phyloP scores from a whole-genome alignment of 2,797 vertebrate genomes.

The Bovichtus variegatus region DNA sequence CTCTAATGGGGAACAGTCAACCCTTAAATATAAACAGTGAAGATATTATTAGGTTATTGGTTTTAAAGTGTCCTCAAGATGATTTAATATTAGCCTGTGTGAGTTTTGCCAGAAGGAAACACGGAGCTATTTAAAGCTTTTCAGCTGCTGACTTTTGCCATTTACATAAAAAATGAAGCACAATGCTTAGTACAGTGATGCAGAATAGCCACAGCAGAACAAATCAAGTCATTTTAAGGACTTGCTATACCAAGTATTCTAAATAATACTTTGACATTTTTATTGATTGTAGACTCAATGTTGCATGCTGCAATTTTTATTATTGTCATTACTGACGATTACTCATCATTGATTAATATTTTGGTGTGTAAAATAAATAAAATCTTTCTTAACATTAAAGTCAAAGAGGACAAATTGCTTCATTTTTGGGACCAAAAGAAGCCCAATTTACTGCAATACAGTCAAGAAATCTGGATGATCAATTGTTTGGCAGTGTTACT shows the following conservation, averaged over 20 bases:
- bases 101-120: neutral
- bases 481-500: neutral
- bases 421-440: neutral
- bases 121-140: slow-evolving; percentile 19
- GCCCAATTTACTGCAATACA: neutral
- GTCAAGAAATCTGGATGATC: neutral
- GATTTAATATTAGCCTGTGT: slow-evolving; percentile 5
- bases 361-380: neutral
- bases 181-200: slow-evolving; percentile 6
- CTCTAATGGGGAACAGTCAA: neutral
- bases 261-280: neutral
- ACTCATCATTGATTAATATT: neutral
- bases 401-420: neutral
- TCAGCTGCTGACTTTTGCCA: neutral
- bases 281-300: neutral
- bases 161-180: slow-evolving; percentile 8
- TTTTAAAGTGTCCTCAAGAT: slow-evolving; percentile 7
- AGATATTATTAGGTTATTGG: neutral
- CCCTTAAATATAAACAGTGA: neutral
- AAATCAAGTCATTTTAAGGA: neutral
- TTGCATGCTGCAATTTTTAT: neutral
- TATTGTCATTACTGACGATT: neutral
- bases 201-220: slow-evolving; percentile 6
- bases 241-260: neutral
- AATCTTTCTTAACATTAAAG: neutral